Evolutionary conservation across 1,140 invertebrate genomes (phyloP).

Genomic region (Hylyphantes graminicola): DNA sequence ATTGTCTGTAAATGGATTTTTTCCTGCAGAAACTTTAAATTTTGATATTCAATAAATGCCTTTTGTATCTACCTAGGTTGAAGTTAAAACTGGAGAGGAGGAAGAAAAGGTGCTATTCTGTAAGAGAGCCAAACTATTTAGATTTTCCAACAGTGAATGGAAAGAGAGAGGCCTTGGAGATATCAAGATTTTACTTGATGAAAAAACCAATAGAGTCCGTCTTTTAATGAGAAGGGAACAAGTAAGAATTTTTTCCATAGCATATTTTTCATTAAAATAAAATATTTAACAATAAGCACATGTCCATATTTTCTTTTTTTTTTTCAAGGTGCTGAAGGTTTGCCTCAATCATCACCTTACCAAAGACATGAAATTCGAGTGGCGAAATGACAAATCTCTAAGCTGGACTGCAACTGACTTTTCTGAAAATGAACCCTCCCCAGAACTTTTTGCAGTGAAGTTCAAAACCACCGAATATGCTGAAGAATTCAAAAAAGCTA

Average conservation of each 20-base stretch:
- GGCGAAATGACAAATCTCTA: constrained; percentile 84
- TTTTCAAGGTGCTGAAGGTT: constrained; percentile 73
- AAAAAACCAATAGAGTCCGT: constrained; percentile 67
- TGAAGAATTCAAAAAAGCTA: constrained; percentile 76
- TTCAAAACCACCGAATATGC: constrained; percentile 85
- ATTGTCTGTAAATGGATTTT: too few relatives aligned
- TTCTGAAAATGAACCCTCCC: constrained; percentile 80
- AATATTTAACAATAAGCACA: background rate
- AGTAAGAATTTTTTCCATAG: constrained; percentile 67
- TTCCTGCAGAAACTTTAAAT: background rate
- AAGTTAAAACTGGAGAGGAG: constrained; percentile 87
- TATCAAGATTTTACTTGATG: constrained; percentile 69
- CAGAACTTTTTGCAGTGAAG: constrained; percentile 81
- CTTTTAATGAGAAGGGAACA: constrained; percentile 88
- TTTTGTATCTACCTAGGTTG: constrained; percentile 65
- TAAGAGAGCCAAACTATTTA: constrained; percentile 76
- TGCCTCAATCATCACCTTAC: constrained; percentile 84
- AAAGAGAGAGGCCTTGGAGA: constrained; percentile 72
- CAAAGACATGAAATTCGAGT: constrained; percentile 74
- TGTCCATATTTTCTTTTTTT: background rate
- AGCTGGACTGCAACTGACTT: constrained; percentile 86
- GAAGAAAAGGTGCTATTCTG: constrained; percentile 73
- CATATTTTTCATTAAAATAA: background rate
- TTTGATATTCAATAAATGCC: background rate
- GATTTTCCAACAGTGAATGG: constrained; percentile 73